Percentiles rank a stretch among this genome's conserved stretches.
These are phyloP conservation scores for Drosophila parvula DNA, from an alignment of 1,140 invertebrate species.

Conservation along the genomic window DNA sequence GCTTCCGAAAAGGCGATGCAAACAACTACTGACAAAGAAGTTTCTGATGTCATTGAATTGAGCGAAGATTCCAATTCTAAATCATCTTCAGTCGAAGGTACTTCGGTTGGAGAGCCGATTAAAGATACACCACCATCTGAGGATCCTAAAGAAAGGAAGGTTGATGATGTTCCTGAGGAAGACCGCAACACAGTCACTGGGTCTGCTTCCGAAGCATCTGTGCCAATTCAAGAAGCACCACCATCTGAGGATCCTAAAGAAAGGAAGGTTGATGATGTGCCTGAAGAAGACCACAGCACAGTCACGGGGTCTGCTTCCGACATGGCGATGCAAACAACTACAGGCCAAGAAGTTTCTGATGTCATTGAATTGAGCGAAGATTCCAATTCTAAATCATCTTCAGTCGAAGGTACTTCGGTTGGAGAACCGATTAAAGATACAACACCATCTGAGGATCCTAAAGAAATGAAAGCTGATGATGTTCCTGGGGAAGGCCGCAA, in stretches of 20 bases:
- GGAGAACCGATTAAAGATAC: background rate
- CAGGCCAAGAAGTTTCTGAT: background rate
- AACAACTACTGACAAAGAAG: background rate
- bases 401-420: too few relatives aligned
- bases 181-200: background rate
- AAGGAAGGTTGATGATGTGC: background rate
- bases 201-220: background rate
- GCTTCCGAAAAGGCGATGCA: background rate
- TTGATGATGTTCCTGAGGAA: background rate
- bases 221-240: background rate
- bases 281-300: background rate
- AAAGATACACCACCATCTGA: background rate
- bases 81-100: background rate
- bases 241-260: background rate
- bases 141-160: background rate
- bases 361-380: conserved; percentile 3
- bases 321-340: too few relatives aligned
- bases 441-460: background rate
- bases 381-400: background rate
- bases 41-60: background rate
- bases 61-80: background rate
- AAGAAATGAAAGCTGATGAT: background rate
- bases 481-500: too few relatives aligned
- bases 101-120: background rate
- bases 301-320: too few relatives aligned